Conservation (phyloP, 2,113 vertebrate genomes). For the Prunella fulvescens region DNA sequence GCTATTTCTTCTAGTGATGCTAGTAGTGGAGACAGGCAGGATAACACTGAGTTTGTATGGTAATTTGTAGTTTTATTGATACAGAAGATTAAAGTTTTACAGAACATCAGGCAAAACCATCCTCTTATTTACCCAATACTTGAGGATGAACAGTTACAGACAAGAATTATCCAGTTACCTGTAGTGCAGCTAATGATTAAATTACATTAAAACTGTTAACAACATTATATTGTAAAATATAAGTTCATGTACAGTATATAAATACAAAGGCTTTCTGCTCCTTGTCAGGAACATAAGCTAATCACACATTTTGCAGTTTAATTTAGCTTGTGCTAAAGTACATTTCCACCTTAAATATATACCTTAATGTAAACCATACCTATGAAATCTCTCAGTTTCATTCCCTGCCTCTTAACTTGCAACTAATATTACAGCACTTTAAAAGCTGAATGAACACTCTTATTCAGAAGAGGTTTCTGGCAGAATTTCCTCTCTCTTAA, state of each 20-base stretch:
- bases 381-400: background rate
- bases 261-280: slow-evolving; percentile 31
- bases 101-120: slow-evolving; percentile 24
- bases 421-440: slow-evolving; percentile 12
- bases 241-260: slow-evolving; percentile 11
- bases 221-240: slow-evolving; percentile 44
- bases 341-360: slow-evolving; percentile 35
- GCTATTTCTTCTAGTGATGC: background rate
- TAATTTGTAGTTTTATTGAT: slow-evolving; percentile 66
- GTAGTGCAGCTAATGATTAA: slow-evolving; percentile 6
- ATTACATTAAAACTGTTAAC: slow-evolving; percentile 28
- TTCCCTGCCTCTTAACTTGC: background rate
- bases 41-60: background rate
- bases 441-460: background rate
- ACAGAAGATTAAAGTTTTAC: slow-evolving; percentile 29
- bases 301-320: slow-evolving; percentile 7
- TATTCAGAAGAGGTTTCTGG: background rate
- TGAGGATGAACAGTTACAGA: slow-evolving; percentile 45
- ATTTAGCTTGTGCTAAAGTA: background rate
- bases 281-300: slow-evolving; percentile 15
- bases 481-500: background rate
- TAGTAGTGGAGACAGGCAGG: background rate
- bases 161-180: slow-evolving; percentile 12
- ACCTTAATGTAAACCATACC: background rate
- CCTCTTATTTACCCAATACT: background rate